A percentile compares a stretch with the other conserved stretches of the same genome.
Evolutionary conservation across 2,888 invertebrate species (phyloP).

Genomic region (Eilema sororculum): DNA sequence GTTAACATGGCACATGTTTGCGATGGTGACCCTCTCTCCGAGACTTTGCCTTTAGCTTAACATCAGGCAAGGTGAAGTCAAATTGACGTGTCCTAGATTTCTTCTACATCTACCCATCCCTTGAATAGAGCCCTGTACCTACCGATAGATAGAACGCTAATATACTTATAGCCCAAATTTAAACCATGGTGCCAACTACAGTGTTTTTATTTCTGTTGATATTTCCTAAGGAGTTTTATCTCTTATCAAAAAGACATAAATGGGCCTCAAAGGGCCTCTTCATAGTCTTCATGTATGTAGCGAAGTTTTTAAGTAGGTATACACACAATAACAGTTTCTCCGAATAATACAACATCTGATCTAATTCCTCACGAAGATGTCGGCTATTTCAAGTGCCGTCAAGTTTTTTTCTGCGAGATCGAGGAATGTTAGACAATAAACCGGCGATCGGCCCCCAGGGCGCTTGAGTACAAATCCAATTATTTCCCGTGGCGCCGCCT

Average conservation of each 20-base stretch:
- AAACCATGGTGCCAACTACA: too few relatives aligned
- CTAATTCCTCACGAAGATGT: constrained; percentile 51
- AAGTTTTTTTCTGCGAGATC: constrained; percentile 61
- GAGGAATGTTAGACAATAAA: constrained; percentile 75
- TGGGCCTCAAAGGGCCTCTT: neutral
- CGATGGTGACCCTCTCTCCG: too few relatives aligned
- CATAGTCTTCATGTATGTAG: neutral
- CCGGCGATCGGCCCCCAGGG: constrained; percentile 72
- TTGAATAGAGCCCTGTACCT: too few relatives aligned
- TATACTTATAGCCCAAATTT: too few relatives aligned
- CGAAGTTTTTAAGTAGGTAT: constrained; percentile 13
- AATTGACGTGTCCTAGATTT: too few relatives aligned
- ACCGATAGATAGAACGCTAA: too few relatives aligned
- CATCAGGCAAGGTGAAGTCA: too few relatives aligned
- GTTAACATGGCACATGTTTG: too few relatives aligned
- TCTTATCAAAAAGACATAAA: neutral
- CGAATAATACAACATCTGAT: constrained; percentile 44
- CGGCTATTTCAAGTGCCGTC: constrained; percentile 58
- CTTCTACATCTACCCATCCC: too few relatives aligned
- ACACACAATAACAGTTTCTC: constrained; percentile 42
- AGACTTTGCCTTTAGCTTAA: too few relatives aligned
- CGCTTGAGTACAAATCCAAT: constrained; percentile 79
- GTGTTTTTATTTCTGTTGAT: too few relatives aligned
- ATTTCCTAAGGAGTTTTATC: too few relatives aligned
- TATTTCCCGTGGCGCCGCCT: constrained; percentile 75